A percentile compares a stretch with the other conserved stretches of the same genome.
These are phyloP conservation scores for Podarcis lilfordi DNA, from an alignment of 2,797 vertebrate genomes.

Conservation along the genomic window DNA sequence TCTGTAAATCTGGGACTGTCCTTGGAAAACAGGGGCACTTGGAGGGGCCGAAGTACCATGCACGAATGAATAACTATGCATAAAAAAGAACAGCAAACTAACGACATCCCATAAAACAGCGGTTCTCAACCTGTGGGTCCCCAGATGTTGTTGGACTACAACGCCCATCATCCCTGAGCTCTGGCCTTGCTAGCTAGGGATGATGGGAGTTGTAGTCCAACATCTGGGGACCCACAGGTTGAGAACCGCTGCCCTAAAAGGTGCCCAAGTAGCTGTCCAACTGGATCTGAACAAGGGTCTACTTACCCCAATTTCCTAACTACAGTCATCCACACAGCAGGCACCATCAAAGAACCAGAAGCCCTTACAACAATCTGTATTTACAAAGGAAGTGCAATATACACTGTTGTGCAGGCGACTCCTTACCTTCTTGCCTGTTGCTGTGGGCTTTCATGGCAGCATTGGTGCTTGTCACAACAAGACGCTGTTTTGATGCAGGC, in stretches of 20 bases:
- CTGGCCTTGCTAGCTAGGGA: too few relatives aligned
- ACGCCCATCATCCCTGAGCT: too few relatives aligned
- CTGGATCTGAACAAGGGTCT: not conserved
- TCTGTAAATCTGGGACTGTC: too few relatives aligned
- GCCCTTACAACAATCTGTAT: not conserved
- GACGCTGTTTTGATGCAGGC: not conserved
- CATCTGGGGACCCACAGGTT: too few relatives aligned
- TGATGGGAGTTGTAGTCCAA: too few relatives aligned
- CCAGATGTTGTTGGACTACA: too few relatives aligned
- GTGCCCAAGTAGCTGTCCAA: not conserved
- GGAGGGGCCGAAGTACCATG: too few relatives aligned
- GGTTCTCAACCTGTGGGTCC: too few relatives aligned
- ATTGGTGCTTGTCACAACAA: not conserved
- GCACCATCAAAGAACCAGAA: not conserved
- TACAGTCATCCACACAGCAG: not conserved
- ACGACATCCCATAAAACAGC: too few relatives aligned
- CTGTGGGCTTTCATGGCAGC: not conserved
- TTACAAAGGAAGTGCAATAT: not conserved
- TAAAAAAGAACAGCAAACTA: not conserved
- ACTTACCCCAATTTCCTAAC: not conserved
- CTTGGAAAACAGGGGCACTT: too few relatives aligned
- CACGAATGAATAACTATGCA: not conserved
- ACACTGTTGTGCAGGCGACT: not conserved
- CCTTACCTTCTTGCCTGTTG: conserved; percentile 31
- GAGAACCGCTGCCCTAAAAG: not conserved